These are phyloP conservation scores for Oscheius sp. DNA, from an alignment of 2,888 invertebrate species.

Conservation along the genomic window DNA sequence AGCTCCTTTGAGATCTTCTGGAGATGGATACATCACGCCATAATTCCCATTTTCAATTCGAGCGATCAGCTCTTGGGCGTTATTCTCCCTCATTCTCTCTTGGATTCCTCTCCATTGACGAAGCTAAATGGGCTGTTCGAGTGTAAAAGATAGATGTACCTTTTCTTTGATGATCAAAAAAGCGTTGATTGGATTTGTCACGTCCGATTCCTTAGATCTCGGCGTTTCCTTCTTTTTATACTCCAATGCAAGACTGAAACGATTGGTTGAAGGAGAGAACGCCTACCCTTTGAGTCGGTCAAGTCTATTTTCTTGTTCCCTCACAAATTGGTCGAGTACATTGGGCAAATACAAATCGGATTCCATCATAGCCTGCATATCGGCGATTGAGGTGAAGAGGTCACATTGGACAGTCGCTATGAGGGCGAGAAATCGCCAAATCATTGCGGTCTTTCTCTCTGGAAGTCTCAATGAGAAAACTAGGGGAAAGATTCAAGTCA, in stretches of 20 bases:
- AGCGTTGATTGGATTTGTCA: constrained; percentile 74
- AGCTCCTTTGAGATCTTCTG: constrained; percentile 91
- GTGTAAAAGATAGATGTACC: constrained; percentile 69
- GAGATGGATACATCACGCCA: constrained; percentile 72
- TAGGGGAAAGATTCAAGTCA: neutral
- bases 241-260: constrained; percentile 9
- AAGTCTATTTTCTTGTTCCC: constrained; percentile 70
- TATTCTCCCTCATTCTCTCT: constrained; percentile 61
- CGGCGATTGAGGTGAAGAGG: constrained; percentile 73
- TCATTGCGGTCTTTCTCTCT: neutral
- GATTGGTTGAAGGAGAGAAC: neutral
- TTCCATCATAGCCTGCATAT: constrained; percentile 71
- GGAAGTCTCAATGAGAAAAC: neutral
- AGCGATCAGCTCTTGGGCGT: constrained; percentile 57
- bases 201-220: constrained; percentile 61
- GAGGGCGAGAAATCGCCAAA: neutral
- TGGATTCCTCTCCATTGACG: constrained; percentile 56
- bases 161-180: constrained; percentile 73
- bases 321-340: constrained; percentile 71
- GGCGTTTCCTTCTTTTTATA: constrained; percentile 52
- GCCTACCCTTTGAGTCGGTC: constrained; percentile 55
- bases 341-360: constrained; percentile 71
- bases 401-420: constrained; percentile 60
- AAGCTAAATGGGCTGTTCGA: constrained; percentile 33
- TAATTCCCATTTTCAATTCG: constrained; percentile 50